Evolutionary conservation across 2,797 vertebrate species (phyloP).

Genomic region (Tadarida brasiliensis): DNA sequence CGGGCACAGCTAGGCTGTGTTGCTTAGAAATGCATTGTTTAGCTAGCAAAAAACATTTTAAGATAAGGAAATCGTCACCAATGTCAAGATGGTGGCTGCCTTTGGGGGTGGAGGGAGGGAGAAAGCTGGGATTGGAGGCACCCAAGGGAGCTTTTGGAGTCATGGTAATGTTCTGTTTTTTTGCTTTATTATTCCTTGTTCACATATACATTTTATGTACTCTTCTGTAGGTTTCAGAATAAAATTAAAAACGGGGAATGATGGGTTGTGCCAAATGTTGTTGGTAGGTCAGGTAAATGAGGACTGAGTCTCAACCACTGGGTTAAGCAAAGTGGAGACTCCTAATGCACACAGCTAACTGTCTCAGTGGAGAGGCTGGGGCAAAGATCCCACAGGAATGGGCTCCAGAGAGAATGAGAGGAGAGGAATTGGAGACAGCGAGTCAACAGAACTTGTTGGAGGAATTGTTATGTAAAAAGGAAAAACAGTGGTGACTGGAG

Average conservation of each 20-base stretch:
- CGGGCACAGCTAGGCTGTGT: not conserved
- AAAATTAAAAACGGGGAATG: not conserved
- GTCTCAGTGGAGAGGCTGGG: not conserved
- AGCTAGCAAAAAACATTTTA: not conserved
- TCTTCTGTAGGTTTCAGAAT: constrained; percentile 55
- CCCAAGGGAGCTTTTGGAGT: not conserved
- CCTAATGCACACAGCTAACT: not conserved
- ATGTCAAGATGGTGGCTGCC: not conserved
- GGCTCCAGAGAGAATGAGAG: too few species aligned
- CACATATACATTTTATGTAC: not conserved
- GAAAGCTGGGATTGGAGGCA: not conserved
- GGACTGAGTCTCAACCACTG: not conserved
- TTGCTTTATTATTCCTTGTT: not conserved
- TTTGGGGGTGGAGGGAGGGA: not conserved
- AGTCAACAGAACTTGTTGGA: not conserved
- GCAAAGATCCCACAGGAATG: not conserved
- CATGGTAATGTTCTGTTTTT: not conserved
- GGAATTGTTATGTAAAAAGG: constrained; percentile 16
- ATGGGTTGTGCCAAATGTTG: not conserved
- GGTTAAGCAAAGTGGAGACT: not conserved
- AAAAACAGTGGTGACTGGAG: not conserved
- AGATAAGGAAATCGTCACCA: not conserved
- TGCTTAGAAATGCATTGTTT: constrained; percentile 34
- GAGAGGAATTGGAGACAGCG: not conserved
- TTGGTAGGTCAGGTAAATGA: not conserved